Conservation (phyloP, 2,888 invertebrate species). For the Stegana nigrithorax region DNA sequence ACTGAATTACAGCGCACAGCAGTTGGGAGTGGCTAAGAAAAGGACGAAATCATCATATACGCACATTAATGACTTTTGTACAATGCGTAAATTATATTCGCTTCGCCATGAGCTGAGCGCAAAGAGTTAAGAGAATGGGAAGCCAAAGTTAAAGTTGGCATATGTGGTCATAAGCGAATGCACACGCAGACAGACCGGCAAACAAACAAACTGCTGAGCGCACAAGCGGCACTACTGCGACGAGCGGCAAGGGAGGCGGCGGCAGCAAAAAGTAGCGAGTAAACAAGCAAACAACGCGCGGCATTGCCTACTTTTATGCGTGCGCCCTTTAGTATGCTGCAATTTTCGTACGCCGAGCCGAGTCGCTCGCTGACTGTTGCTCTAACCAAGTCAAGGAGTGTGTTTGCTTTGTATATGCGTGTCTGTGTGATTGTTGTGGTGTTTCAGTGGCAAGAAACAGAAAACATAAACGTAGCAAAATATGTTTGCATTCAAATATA, state of each 20-base stretch:
- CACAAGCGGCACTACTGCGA: not conserved
- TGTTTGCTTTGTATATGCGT: too few relatives aligned
- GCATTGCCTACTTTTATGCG: not conserved
- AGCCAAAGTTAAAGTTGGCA: not conserved
- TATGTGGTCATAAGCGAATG: not conserved
- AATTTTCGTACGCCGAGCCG: not conserved
- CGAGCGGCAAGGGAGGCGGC: not conserved
- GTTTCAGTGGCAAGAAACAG: not conserved
- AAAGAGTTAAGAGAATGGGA: not conserved
- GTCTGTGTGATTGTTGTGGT: too few relatives aligned
- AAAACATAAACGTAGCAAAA: not conserved
- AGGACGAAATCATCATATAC: not conserved
- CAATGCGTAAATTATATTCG: constrained; percentile 1
- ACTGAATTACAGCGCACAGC: not conserved
- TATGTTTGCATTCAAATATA: constrained; percentile 16
- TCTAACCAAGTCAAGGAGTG: not conserved
- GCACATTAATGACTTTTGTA: constrained; percentile 5
- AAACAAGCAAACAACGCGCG: not conserved
- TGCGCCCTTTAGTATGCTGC: not conserved
- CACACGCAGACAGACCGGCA: not conserved
- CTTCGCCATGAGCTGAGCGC: not conserved
- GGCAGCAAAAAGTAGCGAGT: not conserved
- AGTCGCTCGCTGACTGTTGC: not conserved
- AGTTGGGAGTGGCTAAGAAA: not conserved
- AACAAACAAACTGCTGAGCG: not conserved